Evolutionary conservation across 1,140 invertebrate genomes (phyloP).

Genomic region (Wiebesia pumilae): DNA sequence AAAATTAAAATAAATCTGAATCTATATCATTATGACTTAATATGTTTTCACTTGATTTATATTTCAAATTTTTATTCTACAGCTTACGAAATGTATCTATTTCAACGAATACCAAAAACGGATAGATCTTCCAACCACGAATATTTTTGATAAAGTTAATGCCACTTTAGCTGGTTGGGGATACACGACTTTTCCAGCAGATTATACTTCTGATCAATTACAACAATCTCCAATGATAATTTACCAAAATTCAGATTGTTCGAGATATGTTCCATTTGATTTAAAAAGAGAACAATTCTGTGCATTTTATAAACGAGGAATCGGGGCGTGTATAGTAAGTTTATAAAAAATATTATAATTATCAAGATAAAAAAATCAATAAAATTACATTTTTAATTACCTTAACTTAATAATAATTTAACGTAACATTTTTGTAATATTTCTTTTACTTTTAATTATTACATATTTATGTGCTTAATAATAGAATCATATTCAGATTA

Average conservation of each 20-base stretch:
- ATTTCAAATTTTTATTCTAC: background rate
- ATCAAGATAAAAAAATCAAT: too few relatives aligned
- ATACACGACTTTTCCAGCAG: background rate
- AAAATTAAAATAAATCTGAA: too few relatives aligned
- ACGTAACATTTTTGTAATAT: too few relatives aligned
- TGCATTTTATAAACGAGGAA: background rate
- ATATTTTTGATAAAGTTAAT: background rate
- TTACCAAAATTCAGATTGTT: background rate
- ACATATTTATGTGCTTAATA: too few relatives aligned
- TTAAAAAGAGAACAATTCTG: background rate
- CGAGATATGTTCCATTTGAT: background rate
- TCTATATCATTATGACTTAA: background rate
- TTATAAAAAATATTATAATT: background rate
- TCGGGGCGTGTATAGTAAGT: conserved; percentile 7
- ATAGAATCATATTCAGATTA: too few relatives aligned
- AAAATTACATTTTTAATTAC: too few relatives aligned
- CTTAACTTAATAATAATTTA: too few relatives aligned
- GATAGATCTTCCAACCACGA: background rate
- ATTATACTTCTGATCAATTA: background rate
- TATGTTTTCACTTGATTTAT: background rate
- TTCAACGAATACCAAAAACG: background rate
- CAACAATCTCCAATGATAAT: conserved; percentile 14
- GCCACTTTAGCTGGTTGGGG: conserved; percentile 6
- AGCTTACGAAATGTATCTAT: background rate
- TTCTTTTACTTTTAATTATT: too few relatives aligned